Base-by-base conservation (phyloP, 2,888 invertebrate species). In the Cryptus viduatorius region DNA sequence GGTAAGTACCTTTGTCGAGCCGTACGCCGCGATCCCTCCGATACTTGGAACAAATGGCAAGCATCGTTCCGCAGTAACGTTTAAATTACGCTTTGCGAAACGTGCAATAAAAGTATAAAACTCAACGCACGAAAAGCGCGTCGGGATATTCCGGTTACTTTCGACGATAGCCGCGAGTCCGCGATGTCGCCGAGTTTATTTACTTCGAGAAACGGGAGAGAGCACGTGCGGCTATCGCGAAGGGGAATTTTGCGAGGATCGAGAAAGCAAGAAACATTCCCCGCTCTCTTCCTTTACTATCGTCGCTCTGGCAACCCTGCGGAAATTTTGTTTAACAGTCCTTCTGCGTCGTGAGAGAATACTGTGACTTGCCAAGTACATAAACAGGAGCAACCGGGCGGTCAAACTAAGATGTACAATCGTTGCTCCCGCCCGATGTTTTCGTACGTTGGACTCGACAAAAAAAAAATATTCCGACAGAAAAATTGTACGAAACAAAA, bases 251-350 rank as follows among this genome's bases (percentile, higher is more conserved):
- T 19, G n/a, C 37, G 64, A 75, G 48, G 48, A 48, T 24, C 48
- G 31, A 44, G 24, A 19, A 56, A 42, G 65, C 50, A 8, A 50
- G 8, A 12, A 16, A 37, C 53, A 19, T 42, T 56, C 4, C 24
- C 24, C 56, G 19, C 19, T 56, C 56, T 56, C 24, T 12, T 31
- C 19, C n/a, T 56, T 14, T 37, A 24, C 10, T 12, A 37, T 44
- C 72, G 19, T 19, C 19, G 31, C 29, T 72, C 16, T 59, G 72
- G 73, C 73, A 73, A 73, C 59, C 59, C 59, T 73, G 73, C 46
- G 48, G 48, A 48, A 67, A n/a, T 31, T 10, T 29, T 48, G 29
- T 64, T 29, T 42, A 8, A 7, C 29, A 44, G 59, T 73, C 61
- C 12, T 61, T 48, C 37, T 19, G 19, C 14, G 72, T 56, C 59